Conservation (phyloP, 2,888 invertebrate species). For the Calameuta pallipes region DNA sequence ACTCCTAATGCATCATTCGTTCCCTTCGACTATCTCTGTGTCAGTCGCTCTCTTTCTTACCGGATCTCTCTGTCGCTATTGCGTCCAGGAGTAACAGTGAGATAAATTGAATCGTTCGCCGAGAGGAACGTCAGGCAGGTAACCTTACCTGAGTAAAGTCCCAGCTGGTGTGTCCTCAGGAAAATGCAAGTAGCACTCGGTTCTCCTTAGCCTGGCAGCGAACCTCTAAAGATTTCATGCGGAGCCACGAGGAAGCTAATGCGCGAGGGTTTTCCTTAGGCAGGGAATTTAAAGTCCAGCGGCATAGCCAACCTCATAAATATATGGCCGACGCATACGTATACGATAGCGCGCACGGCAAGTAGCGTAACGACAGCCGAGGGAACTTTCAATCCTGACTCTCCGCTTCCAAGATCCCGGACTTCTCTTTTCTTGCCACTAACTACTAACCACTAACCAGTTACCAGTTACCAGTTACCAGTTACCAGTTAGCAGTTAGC, state of each 20-base stretch:
- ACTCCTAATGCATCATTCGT: conserved; percentile 47
- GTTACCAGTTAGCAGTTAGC: conserved; percentile 1
- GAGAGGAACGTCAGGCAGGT: neutral
- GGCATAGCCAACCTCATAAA: conserved; percentile 41
- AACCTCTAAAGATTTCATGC: conserved; percentile 41
- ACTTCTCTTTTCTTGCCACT: conserved; percentile 15
- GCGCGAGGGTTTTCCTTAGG: conserved; percentile 11
- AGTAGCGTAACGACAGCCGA: conserved; percentile 35
- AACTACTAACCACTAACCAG: conserved; percentile 16
- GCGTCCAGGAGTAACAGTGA: neutral
- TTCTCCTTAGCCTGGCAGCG: neutral
- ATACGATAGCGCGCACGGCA: conserved; percentile 19
- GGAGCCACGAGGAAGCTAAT: conserved; percentile 35
- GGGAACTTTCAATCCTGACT: conserved; percentile 43
- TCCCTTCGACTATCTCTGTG: conserved; percentile 7
- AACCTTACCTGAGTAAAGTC: neutral
- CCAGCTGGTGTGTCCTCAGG: neutral
- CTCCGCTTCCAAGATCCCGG: conserved; percentile 11
- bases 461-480: conserved; percentile 16
- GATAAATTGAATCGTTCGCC: neutral
- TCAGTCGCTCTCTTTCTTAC: neutral
- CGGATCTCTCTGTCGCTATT: neutral
- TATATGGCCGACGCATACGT: conserved; percentile 34
- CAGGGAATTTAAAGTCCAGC: conserved; percentile 44
- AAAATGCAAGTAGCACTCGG: neutral